phyloP scores from a whole-genome alignment of 1,140 invertebrate genomes.

The Plodia interpunctella region DNA sequence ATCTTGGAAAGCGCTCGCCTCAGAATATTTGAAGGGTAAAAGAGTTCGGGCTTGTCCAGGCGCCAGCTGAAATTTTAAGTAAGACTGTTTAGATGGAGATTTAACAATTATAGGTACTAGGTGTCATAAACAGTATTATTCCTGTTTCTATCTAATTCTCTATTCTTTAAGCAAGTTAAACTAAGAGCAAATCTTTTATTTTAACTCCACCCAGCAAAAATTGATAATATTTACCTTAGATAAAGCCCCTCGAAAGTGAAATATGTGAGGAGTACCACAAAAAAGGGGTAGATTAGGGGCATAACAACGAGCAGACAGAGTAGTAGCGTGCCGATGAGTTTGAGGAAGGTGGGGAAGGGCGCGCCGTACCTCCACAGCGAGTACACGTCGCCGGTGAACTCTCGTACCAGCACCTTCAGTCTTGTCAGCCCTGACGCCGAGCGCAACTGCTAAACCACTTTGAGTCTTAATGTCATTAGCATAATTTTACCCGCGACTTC shows the following conservation, averaged over 20 bases:
- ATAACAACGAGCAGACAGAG: constrained; percentile 51
- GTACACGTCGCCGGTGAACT: constrained; percentile 49
- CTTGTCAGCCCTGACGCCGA: constrained; percentile 44
- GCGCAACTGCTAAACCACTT: constrained; percentile 42
- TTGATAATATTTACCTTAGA: constrained; percentile 38
- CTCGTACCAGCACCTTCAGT: constrained; percentile 33
- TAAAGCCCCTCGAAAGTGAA: constrained; percentile 55
- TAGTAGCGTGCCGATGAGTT: constrained; percentile 56
- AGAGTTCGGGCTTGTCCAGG: constrained; percentile 43
- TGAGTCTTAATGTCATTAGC: neutral
- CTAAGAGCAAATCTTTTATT: too few species aligned
- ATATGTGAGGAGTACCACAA: constrained; percentile 47
- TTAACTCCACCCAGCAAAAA: too few species aligned
- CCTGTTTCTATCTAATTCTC: too few species aligned
- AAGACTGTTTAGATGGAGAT: too few species aligned
- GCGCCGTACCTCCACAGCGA: constrained; percentile 62
- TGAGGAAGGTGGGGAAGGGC: constrained; percentile 68
- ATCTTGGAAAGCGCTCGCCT: constrained; percentile 30
- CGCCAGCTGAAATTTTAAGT: constrained; percentile 39
- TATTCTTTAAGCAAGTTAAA: too few species aligned
- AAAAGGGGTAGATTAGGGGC: constrained; percentile 60
- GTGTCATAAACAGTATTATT: too few species aligned
- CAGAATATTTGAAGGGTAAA: constrained; percentile 39
- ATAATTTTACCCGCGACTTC: too few species aligned
- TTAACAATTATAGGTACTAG: neutral